phyloP scores from a whole-genome alignment of 2,113 vertebrate genomes.

The Oryctolagus cuniculus region mOryCun1.1 NC_091443.1:46352001-46352500 shows the following conservation, averaged over 20 bases:
- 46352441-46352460: too few species aligned
- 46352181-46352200: neutral
- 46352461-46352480: too few species aligned
- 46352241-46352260: neutral
- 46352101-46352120: constrained; percentile 43
- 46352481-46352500: too few species aligned
- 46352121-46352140: neutral
- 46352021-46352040: constrained; percentile 41
- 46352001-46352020: constrained; percentile 29
- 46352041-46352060: constrained; percentile 39
- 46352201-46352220: neutral
- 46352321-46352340: neutral
- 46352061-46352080: constrained; percentile 34
- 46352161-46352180: constrained; percentile 15
- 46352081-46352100: constrained; percentile 13
- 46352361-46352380: too few species aligned
- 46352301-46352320: neutral
- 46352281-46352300: neutral
- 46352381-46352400: too few species aligned
- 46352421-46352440: too few species aligned
- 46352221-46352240: constrained; percentile 34
- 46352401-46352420: too few species aligned
- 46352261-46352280: neutral
- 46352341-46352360: too few species aligned
- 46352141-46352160: neutral